phyloP scores from a whole-genome alignment of 2,888 invertebrate genomes.

The Orthosia incerta region DNA sequence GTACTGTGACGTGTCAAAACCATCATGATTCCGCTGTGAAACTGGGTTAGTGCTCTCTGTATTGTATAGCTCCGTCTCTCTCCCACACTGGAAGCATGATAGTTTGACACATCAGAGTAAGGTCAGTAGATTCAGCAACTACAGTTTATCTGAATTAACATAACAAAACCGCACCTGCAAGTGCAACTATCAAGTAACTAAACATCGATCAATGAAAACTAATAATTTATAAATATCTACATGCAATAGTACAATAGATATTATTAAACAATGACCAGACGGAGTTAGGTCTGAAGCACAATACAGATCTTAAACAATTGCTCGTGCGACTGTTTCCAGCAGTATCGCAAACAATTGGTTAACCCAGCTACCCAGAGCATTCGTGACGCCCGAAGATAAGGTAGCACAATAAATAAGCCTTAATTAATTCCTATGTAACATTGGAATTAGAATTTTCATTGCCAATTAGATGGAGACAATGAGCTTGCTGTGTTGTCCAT shows the following conservation, averaged over 20 bases:
- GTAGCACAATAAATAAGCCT: constrained; percentile 85
- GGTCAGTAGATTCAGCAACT: background rate
- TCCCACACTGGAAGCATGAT: too few species aligned
- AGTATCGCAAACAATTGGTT: constrained; percentile 74
- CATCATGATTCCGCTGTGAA: too few species aligned
- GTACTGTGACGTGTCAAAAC: too few species aligned
- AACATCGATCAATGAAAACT: constrained; percentile 40
- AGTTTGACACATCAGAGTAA: too few species aligned
- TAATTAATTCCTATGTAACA: constrained; percentile 86
- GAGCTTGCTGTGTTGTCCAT: constrained; percentile 66
- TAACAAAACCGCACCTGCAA: constrained; percentile 4
- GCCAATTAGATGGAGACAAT: constrained; percentile 76
- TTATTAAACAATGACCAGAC: constrained; percentile 61
- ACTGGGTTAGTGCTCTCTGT: too few species aligned
- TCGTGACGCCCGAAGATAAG: constrained; percentile 85
- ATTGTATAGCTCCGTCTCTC: too few species aligned
- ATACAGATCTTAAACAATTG: constrained; percentile 56
- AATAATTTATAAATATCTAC: constrained; percentile 40
- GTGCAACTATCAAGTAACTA: constrained; percentile 33
- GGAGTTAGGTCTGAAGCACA: constrained; percentile 50
- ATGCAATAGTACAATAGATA: constrained; percentile 58
- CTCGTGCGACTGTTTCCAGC: constrained; percentile 60
- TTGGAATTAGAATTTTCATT: constrained; percentile 75
- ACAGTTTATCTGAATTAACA: background rate
- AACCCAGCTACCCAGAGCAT: constrained; percentile 61